phyloP scores from a whole-genome alignment of 2,113 vertebrate genomes.

The Bubo blakistoni region DNA sequence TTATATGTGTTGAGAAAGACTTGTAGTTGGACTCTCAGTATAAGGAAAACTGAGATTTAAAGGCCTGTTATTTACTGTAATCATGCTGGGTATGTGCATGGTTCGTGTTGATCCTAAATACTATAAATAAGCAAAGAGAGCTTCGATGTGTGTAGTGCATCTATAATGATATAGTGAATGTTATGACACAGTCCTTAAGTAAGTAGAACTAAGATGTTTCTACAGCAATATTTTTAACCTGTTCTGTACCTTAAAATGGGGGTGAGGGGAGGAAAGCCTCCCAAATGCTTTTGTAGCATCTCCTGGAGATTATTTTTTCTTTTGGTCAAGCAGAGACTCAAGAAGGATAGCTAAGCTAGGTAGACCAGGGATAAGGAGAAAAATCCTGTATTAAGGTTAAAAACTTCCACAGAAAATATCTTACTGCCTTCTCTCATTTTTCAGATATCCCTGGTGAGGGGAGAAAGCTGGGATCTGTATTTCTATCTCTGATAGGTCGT shows the following conservation, averaged over 20 bases:
- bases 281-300: background rate
- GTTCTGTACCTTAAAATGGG: background rate
- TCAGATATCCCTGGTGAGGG: fast-evolving
- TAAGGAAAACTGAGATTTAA: background rate
- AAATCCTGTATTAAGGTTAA: background rate
- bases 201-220: background rate
- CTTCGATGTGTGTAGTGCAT: background rate
- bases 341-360: background rate
- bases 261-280: background rate
- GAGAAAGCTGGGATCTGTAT: background rate
- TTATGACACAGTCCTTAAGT: background rate
- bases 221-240: background rate
- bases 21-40: background rate
- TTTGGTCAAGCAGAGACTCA: background rate
- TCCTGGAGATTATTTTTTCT: background rate
- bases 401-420: background rate
- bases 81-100: background rate
- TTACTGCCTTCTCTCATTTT: background rate
- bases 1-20: background rate
- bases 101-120: background rate
- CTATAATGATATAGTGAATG: background rate
- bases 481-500: background rate
- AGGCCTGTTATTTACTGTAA: background rate
- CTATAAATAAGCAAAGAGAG: background rate
- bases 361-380: background rate